phyloP scores from a whole-genome alignment of 2,797 vertebrate species.

The Enteromius thamalakanensis region DNA sequence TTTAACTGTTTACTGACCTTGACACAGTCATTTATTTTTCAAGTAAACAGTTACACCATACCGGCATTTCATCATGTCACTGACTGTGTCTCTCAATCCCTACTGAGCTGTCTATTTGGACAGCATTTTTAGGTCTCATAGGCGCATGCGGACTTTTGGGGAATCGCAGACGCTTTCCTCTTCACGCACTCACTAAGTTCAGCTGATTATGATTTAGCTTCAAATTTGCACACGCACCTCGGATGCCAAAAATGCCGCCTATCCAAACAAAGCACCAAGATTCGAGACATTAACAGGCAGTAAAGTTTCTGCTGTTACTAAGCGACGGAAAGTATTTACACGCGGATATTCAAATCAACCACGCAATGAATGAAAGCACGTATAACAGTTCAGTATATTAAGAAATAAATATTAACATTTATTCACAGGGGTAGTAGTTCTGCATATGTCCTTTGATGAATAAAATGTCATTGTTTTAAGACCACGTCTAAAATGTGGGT shows the following conservation, averaged over 20 bases:
- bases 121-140: background rate
- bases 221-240: background rate
- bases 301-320: slow-evolving; percentile 48
- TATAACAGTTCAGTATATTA: background rate
- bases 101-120: background rate
- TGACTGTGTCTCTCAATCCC: background rate
- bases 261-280: background rate
- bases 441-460: background rate
- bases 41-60: background rate
- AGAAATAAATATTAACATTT: background rate
- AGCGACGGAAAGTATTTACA: slow-evolving; percentile 26
- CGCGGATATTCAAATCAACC: background rate
- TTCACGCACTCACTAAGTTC: background rate
- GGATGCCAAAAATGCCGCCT: background rate
- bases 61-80: background rate
- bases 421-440: background rate
- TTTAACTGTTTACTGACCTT: background rate
- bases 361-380: background rate
- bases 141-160: background rate
- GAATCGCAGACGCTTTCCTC: background rate
- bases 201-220: background rate
- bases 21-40: background rate
- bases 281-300: slow-evolving; percentile 16
- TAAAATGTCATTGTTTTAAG: background rate
- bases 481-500: background rate